Conservation (phyloP, 2,113 vertebrate species). For the Galeopterus variegatus region DNA sequence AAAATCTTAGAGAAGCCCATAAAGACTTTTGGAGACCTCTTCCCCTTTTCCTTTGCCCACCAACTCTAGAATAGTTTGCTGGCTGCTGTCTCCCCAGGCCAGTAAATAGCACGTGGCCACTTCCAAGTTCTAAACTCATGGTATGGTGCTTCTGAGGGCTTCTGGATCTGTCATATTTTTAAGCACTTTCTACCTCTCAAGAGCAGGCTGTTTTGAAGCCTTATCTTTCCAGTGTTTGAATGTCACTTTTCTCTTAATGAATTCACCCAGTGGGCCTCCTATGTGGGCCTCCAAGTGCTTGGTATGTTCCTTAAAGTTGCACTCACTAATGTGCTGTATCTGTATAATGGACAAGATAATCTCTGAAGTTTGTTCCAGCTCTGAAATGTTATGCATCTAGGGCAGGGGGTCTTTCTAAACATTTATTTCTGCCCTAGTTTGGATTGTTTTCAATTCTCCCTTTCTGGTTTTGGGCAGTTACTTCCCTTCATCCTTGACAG, state of each 20-base stretch:
- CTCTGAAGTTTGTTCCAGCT: not conserved
- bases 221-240: not conserved
- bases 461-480: not conserved
- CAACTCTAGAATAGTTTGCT: not conserved
- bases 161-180: not conserved
- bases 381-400: not conserved
- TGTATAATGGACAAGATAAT: not conserved
- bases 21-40: not conserved
- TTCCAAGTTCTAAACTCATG: not conserved
- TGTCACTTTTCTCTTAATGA: not conserved
- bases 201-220: not conserved
- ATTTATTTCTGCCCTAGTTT: not conserved
- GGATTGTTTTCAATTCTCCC: constrained; percentile 16
- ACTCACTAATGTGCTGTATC: not conserved
- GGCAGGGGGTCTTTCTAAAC: not conserved
- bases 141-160: not conserved
- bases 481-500: not conserved
- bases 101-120: not conserved
- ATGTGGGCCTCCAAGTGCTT: not conserved
- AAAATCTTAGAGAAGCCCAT: not conserved
- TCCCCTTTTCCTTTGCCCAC: not conserved
- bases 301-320: not conserved
- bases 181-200: not conserved
- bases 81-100: not conserved
- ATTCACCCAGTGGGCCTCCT: too few species aligned